Evolutionary conservation across 2,888 invertebrate species (phyloP).

Genomic region (Argyresthia goedartella): DNA sequence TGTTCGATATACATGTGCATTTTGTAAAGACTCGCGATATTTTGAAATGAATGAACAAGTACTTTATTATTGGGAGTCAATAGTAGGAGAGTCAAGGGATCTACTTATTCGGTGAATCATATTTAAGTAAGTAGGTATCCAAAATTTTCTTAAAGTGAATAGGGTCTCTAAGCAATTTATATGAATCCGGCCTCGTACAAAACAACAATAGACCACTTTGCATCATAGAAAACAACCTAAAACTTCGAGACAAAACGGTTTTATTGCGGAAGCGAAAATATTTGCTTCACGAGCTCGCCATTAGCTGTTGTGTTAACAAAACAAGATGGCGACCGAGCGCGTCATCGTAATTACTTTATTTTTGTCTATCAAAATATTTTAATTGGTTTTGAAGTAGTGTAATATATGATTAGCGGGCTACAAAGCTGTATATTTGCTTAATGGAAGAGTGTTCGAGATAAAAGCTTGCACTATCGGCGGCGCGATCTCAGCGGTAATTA

Average conservation of each 20-base stretch:
- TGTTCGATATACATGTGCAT: no score
- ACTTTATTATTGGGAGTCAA: no score
- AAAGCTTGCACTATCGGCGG: slow-evolving; percentile 58
- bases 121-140: background rate
- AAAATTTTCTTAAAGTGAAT: background rate
- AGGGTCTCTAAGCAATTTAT: background rate
- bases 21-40: no score
- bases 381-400: slow-evolving; percentile 57
- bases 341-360: slow-evolving; percentile 42
- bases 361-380: slow-evolving; percentile 68
- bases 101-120: background rate
- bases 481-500: slow-evolving; percentile 54
- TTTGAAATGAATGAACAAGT: no score
- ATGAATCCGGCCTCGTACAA: slow-evolving; percentile 25
- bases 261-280: slow-evolving; percentile 42
- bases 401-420: slow-evolving; percentile 54
- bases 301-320: slow-evolving; percentile 35
- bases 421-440: slow-evolving; percentile 68
- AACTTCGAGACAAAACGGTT: slow-evolving; percentile 27
- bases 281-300: slow-evolving; percentile 45
- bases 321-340: slow-evolving; percentile 40
- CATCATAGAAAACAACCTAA: slow-evolving; percentile 36
- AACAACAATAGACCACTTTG: slow-evolving; percentile 27
- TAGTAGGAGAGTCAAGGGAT: background rate
- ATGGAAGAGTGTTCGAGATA: slow-evolving; percentile 65